A percentile compares a stretch with the other conserved stretches of the same genome.
Evolutionary conservation across 2,113 vertebrate species (phyloP).

Genomic region (Pluvianellus socialis): DNA sequence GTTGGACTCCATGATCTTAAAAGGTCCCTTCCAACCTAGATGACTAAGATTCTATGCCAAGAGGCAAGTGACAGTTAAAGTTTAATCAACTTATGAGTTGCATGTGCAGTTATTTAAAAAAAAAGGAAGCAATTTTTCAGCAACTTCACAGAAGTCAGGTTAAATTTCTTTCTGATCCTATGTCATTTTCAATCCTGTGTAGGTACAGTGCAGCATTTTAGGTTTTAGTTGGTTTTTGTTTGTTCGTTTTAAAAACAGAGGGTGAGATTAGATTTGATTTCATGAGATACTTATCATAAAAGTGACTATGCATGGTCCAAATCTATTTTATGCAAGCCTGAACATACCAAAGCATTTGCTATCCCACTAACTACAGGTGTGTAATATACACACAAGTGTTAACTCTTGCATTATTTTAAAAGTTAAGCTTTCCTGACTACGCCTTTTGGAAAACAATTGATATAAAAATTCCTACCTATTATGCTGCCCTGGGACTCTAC

Average conservation of each 20-base stretch:
- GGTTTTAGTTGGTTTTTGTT: neutral
- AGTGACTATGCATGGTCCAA: neutral
- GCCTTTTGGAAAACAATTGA: neutral
- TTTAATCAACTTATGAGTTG: neutral
- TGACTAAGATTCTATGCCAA: neutral
- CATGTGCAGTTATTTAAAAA: neutral
- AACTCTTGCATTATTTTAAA: neutral
- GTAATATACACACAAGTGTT: neutral
- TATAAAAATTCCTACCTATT: slow-evolving; percentile 59
- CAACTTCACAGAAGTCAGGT: neutral
- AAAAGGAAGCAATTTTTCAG: neutral
- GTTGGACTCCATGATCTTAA: too few species aligned
- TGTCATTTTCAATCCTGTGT: neutral
- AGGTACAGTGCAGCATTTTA: neutral
- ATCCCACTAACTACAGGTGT: neutral
- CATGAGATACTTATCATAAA: neutral
- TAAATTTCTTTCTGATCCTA: neutral
- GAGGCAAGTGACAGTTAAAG: neutral
- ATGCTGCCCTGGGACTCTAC: slow-evolving; percentile 36
- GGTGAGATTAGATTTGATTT: neutral
- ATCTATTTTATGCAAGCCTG: neutral
- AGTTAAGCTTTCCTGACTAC: neutral
- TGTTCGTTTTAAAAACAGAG: neutral
- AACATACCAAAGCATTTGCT: neutral
- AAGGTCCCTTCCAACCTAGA: too few species aligned